Evolutionary conservation across 1,140 invertebrate species (phyloP).

Genomic region (Sinonovacula constricta): DNA sequence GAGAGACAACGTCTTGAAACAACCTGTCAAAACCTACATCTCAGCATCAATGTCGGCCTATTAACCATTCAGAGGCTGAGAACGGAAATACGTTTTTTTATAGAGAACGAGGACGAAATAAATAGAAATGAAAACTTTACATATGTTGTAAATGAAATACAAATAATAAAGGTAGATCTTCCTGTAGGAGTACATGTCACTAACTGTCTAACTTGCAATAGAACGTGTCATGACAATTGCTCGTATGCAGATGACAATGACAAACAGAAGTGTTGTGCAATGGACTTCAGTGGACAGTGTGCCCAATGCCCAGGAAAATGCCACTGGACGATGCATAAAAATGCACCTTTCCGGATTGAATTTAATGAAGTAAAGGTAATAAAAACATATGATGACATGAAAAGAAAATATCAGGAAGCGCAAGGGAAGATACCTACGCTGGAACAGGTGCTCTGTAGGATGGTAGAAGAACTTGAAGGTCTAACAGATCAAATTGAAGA

Average conservation of each 20-base stretch:
- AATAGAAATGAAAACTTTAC: conserved; percentile 49
- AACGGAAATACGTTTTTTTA: conserved; percentile 24
- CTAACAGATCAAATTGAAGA: too few relatives aligned
- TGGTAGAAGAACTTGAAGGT: too few relatives aligned
- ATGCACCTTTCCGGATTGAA: conserved; percentile 25
- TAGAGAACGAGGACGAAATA: conserved; percentile 44
- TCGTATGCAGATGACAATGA: background rate
- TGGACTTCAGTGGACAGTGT: conserved; percentile 18
- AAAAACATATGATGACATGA: conserved; percentile 29
- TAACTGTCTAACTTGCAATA: conserved; percentile 54
- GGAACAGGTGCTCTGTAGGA: background rate
- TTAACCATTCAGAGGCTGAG: conserved; percentile 19
- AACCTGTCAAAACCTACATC: conserved; percentile 31
- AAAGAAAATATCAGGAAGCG: conserved; percentile 11
- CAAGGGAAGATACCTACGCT: background rate
- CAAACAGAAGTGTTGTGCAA: conserved; percentile 24
- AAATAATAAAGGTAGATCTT: conserved; percentile 18
- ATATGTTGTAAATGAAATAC: conserved; percentile 30
- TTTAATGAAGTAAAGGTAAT: background rate
- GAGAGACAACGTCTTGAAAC: conserved; percentile 30
- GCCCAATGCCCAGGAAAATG: conserved; percentile 33
- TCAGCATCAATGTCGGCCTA: conserved; percentile 30
- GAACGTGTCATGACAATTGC: conserved; percentile 53
- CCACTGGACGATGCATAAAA: conserved; percentile 30
- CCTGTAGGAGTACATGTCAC: conserved; percentile 39